These are phyloP conservation scores for Colius striatus DNA, from an alignment of 2,113 vertebrate species.

Conservation along the genomic window DNA sequence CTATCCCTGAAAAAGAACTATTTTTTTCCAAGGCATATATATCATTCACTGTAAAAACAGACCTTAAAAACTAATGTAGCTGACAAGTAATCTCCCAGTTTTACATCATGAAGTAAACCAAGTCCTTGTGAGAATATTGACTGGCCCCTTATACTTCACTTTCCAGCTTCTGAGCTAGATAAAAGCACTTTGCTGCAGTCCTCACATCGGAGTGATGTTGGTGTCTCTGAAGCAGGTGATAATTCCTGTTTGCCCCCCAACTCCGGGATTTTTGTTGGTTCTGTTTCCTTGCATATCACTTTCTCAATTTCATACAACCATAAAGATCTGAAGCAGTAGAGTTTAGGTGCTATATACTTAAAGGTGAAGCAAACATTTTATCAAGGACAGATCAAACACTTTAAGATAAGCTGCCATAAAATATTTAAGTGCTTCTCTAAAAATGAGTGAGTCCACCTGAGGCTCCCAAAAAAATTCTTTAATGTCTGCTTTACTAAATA, in stretches of 20 bases:
- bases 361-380: background rate
- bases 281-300: background rate
- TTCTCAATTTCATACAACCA: background rate
- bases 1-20: background rate
- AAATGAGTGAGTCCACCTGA: background rate
- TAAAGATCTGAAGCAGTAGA: background rate
- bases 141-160: background rate
- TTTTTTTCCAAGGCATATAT: background rate
- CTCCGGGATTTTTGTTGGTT: background rate
- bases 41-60: background rate
- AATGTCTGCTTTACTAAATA: background rate
- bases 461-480: background rate
- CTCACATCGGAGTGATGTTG: background rate
- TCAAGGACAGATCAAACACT: background rate
- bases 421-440: background rate
- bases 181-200: background rate
- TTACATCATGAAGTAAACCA: constrained; percentile 23
- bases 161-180: background rate
- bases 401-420: background rate
- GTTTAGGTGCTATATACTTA: background rate
- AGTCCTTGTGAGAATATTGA: constrained; percentile 12
- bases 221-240: background rate
- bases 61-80: background rate
- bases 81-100: constrained; percentile 20
- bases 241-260: background rate